phyloP scores from a whole-genome alignment of 2,113 vertebrate species.

The Sinocyclocheilus anophthalmus region DNA sequence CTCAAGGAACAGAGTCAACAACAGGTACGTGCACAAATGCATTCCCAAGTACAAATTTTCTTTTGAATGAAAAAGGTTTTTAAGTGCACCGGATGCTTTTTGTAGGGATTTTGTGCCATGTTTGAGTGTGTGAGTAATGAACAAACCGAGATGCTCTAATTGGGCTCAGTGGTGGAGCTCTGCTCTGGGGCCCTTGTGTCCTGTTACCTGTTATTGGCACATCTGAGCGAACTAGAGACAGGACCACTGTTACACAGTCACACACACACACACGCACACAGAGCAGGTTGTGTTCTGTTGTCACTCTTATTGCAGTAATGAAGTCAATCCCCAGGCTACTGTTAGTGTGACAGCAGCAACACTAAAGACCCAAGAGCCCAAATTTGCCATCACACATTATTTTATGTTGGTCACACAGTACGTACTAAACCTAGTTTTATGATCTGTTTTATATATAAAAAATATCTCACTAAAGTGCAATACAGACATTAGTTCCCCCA shows the following conservation, averaged over 20 bases:
- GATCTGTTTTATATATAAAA: neutral
- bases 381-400: conserved; percentile 38
- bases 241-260: conserved; percentile 28
- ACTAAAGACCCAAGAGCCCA: conserved; percentile 40
- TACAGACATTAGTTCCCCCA: neutral
- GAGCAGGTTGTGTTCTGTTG: neutral
- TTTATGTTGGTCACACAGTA: conserved; percentile 31
- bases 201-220: conserved; percentile 30
- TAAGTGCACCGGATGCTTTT: neutral
- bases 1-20: conserved; percentile 94
- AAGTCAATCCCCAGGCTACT: conserved; percentile 30
- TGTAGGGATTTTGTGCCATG: neutral
- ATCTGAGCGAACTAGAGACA: conserved; percentile 18
- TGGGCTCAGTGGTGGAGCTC: conserved; percentile 39
- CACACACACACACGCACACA: neutral
- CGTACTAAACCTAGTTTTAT: neutral
- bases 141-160: conserved; percentile 13
- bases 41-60: neutral
- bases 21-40: conserved; percentile 76
- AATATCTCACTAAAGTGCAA: neutral
- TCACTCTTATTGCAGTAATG: conserved; percentile 22
- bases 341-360: conserved; percentile 33
- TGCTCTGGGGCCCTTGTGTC: neutral
- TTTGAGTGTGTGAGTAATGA: conserved; percentile 20
- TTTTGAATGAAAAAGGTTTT: neutral